Evolutionary conservation across 1,140 invertebrate species (phyloP), one percentile per base, ranked within the genome.

Genomic region (Drosophila yakuba): DNA sequence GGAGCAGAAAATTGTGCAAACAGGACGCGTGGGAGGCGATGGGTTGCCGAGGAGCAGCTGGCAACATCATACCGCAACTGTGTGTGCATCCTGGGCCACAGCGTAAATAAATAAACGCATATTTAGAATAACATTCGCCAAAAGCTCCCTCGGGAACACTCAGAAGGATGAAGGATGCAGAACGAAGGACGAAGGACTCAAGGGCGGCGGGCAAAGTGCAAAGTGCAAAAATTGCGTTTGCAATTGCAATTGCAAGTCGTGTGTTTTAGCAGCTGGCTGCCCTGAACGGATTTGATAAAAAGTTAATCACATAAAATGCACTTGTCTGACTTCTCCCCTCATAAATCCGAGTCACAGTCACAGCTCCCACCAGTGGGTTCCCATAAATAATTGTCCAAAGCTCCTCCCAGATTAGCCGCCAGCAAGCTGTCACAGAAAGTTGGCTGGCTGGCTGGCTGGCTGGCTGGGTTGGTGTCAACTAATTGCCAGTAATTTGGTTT

Each of bases 21-120:
- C 74, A 77, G 71, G 68, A 32, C 51, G 66, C 20, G 25, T n/a
- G 47, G 32, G 41, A 17, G 20, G 15, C 43, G 6, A 25, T 17
- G 32, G 50, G 41, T 7, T 8, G 41, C 6, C n/a, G 41, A 10
- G 41, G 39, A 28, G 45, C 73, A 75, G 54, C 73, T 75, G 73
- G 68, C 20, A 20, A 20, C 20, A 20, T 20, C 20, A 20, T 23
- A 45, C 51, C 51, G 58, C 68, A 56, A 55, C 35, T 63, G 58
- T 35, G 43, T 52, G 54, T 67, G 73, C 54, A 77, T 77, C 43
- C 74, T 76, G 56, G 62, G 63, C 74, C 72, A 58, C 73, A 75
- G 72, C 72, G 48, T 79, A 60, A 80, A 80, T 80, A 80, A 80
- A 80, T 80, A 80, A 80, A 75, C 64, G 78, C 78, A 80, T 80